Conservation (phyloP, 1,140 invertebrate species). For the Drosophila lacertosa region DNA sequence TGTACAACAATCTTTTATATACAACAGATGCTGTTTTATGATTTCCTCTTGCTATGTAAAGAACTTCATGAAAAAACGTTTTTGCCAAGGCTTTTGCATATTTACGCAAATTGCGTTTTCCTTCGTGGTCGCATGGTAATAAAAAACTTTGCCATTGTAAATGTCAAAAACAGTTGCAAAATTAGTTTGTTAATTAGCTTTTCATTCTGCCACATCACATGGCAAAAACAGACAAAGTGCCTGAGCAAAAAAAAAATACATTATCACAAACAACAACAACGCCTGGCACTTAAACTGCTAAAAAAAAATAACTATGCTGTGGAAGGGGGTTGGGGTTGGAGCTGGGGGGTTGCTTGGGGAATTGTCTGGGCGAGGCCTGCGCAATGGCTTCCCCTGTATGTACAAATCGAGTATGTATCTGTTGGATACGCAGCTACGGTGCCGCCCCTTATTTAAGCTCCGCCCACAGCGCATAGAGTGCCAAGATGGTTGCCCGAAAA, state of each 20-base stretch:
- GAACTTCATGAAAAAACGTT: not conserved
- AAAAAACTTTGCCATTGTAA: constrained; percentile 76
- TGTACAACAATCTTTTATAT: not conserved
- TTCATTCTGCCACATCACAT: constrained; percentile 65
- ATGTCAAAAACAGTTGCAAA: constrained; percentile 77
- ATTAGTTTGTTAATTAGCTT: constrained; percentile 83
- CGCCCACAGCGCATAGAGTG: constrained; percentile 46
- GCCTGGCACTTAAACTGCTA: constrained; percentile 28
- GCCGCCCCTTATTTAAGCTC: constrained; percentile 59
- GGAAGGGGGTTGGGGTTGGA: not conserved
- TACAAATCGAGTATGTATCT: constrained; percentile 57
- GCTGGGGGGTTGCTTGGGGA: not conserved
- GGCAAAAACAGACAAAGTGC: constrained; percentile 43
- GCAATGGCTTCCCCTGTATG: constrained; percentile 2
- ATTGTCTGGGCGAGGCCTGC: constrained; percentile 17
- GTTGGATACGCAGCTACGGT: constrained; percentile 46
- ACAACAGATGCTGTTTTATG: constrained; percentile 12
- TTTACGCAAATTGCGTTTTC: constrained; percentile 33
- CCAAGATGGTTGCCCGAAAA: constrained; percentile 77
- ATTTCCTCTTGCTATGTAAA: not conserved
- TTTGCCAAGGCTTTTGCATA: not conserved
- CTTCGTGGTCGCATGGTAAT: constrained; percentile 47
- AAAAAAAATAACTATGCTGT: constrained; percentile 15
- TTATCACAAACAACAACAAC: constrained; percentile 16
- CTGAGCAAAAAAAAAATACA: not conserved